Evolutionary conservation across 2,797 vertebrate genomes (phyloP).

Genomic region (Clarias fuscus): DNA sequence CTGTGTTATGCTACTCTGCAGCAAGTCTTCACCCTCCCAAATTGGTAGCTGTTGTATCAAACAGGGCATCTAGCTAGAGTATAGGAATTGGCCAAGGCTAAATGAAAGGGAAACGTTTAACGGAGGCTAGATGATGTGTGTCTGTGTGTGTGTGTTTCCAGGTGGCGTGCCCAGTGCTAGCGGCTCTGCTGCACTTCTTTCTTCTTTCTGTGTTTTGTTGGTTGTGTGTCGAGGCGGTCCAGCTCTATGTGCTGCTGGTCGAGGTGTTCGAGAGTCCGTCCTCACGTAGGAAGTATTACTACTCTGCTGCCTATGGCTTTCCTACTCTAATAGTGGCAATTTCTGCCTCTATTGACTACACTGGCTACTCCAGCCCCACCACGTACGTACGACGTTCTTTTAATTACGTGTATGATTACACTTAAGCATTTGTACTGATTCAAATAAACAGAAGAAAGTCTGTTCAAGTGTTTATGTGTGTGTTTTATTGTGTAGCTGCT

Average conservation of each 20-base stretch:
- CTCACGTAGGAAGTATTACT: slow-evolving; percentile 88
- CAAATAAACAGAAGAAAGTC: not conserved
- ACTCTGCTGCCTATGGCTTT: slow-evolving; percentile 87
- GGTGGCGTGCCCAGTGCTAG: slow-evolving; percentile 88
- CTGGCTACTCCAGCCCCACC: slow-evolving; percentile 81
- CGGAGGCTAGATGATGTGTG: not conserved
- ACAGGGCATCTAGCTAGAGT: not conserved
- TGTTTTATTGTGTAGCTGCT: slow-evolving; percentile 75
- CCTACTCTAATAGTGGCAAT: slow-evolving; percentile 89
- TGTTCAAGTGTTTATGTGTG: not conserved
- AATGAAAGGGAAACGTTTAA: not conserved
- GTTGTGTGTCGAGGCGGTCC: slow-evolving; percentile 89
- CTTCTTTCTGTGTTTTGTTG: slow-evolving; percentile 92
- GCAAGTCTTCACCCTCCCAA: not conserved
- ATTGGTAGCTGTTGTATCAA: not conserved
- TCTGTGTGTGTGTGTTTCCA: slow-evolving; percentile 57
- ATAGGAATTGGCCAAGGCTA: not conserved
- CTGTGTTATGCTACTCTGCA: not conserved
- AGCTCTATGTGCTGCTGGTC: slow-evolving; percentile 88
- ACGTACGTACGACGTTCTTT: not conserved
- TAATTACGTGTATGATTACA: not conserved
- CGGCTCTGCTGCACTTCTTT: slow-evolving; percentile 89
- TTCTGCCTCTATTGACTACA: slow-evolving; percentile 89
- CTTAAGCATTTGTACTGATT: not conserved
- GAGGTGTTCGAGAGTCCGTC: slow-evolving; percentile 91